Conservation (phyloP, 2,888 invertebrate genomes). For the Ectemnius continuus region DNA sequence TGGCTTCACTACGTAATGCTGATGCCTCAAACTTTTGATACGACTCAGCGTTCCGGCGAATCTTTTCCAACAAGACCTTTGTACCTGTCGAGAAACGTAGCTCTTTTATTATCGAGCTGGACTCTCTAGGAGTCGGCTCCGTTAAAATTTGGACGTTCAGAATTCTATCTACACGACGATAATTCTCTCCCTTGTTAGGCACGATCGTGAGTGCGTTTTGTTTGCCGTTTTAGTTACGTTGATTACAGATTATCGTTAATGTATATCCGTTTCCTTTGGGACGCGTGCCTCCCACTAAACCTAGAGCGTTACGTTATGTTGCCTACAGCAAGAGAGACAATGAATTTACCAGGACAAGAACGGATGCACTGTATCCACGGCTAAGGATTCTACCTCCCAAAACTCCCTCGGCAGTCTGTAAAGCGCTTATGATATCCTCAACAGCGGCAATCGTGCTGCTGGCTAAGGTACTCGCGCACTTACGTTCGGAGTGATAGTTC, state of each 20-base stretch:
- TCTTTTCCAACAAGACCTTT: slow-evolving; percentile 29
- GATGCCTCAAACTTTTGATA: slow-evolving; percentile 20
- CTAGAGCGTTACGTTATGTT: slow-evolving; percentile 8
- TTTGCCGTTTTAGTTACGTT: slow-evolving; percentile 5
- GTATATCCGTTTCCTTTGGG: too few relatives aligned
- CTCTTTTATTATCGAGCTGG: slow-evolving; percentile 7
- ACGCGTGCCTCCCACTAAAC: background rate
- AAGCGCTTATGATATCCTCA: slow-evolving; percentile 27
- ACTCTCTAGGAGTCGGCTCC: background rate
- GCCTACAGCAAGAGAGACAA: background rate
- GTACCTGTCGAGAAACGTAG: slow-evolving; percentile 34
- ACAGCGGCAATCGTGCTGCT: slow-evolving; percentile 4
- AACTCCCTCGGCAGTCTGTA: slow-evolving; percentile 34
- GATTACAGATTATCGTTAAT: slow-evolving; percentile 4
- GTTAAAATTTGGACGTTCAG: slow-evolving; percentile 4
- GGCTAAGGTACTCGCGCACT: slow-evolving; percentile 19
- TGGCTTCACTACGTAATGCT: slow-evolving; percentile 19
- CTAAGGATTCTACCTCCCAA: slow-evolving; percentile 39
- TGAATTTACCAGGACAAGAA: slow-evolving; percentile 43
- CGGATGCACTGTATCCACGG: slow-evolving; percentile 31
- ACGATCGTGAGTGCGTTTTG: background rate
- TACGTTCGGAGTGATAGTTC: slow-evolving; percentile 27
- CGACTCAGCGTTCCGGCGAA: slow-evolving; percentile 26
- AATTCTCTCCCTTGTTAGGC: background rate
- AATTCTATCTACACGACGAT: background rate